Conservation (phyloP, 53 echinoderm and acorn worm species). For the Echinarachnius parma region DNA sequence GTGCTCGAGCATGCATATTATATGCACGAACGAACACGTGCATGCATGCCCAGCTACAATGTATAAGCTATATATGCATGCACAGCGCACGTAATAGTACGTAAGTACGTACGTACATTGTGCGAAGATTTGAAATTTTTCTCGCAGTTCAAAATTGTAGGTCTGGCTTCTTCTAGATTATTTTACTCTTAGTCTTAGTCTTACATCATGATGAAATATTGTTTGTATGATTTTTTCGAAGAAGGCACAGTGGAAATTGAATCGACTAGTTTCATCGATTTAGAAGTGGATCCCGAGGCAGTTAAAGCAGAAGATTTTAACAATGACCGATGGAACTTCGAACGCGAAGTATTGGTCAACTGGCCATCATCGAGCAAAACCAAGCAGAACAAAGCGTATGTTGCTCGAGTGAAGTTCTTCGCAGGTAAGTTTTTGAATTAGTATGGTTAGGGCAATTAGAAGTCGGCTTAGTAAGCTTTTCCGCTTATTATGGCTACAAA, state of each 20-base stretch:
- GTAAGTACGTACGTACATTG: neutral
- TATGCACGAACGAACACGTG: constrained; percentile 10
- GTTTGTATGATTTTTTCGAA: constrained; percentile 12
- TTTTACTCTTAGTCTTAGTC: constrained; percentile 1
- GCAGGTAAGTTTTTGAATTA: constrained; percentile 14
- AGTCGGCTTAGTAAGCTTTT: constrained; percentile 14
- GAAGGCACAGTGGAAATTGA: constrained; percentile 14
- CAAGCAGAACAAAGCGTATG: constrained; percentile 14
- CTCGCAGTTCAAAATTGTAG: constrained; percentile 14
- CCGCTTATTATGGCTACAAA: constrained; percentile 11
- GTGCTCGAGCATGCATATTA: constrained; percentile 14
- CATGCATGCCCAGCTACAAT: constrained; percentile 7
- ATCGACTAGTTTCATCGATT: constrained; percentile 14
- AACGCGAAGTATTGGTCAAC: constrained; percentile 9
- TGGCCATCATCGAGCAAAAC: constrained; percentile 10
- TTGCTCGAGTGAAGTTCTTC: constrained; percentile 9
- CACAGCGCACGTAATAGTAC: too few species aligned
- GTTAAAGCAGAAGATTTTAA: constrained; percentile 14
- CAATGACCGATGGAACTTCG: constrained; percentile 14
- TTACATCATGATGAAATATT: constrained; percentile 11
- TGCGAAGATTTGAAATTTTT: constrained; percentile 5
- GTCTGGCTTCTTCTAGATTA: constrained; percentile 6
- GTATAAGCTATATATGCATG: constrained; percentile 1
- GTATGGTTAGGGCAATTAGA: constrained; percentile 14
- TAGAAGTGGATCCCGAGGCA: constrained; percentile 14